Conservation (phyloP, 2,113 vertebrate genomes). For the Malurus alboscapulatus region DNA sequence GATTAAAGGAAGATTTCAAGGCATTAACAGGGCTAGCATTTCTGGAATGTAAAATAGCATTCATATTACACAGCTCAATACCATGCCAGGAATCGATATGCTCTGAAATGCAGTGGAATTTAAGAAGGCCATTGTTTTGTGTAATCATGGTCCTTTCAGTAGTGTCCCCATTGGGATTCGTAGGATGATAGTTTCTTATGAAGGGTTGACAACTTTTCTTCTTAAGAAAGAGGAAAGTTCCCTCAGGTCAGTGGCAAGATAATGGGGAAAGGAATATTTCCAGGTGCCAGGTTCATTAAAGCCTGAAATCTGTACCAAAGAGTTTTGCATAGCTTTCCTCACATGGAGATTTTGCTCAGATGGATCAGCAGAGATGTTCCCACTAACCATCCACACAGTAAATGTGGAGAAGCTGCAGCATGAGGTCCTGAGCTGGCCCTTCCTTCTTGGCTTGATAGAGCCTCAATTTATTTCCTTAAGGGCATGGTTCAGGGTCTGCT, state of each 20-base stretch:
- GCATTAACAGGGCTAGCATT: neutral
- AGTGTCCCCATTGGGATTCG: neutral
- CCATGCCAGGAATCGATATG: neutral
- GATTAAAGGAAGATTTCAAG: conserved; percentile 3
- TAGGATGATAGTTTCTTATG: neutral
- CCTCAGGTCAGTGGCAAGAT: neutral
- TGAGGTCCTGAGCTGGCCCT: neutral
- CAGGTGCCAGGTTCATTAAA: neutral
- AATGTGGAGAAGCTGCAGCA: neutral
- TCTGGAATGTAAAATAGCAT: conserved; percentile 31
- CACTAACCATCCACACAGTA: neutral
- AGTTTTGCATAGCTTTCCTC: neutral
- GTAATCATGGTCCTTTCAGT: neutral
- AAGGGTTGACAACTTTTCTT: neutral
- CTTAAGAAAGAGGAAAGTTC: neutral
- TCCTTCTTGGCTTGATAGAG: neutral
- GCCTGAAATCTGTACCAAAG: neutral
- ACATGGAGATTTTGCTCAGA: rapidly evolving
- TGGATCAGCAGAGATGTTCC: neutral
- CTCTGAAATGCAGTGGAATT: conserved; percentile 13
- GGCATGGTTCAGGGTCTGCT: neutral
- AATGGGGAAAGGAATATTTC: neutral
- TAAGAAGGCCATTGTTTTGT: neutral
- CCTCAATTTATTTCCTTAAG: conserved; percentile 1
- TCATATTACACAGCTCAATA: neutral